Percentiles rank a stretch among this genome's conserved stretches.
These are phyloP conservation scores for Ptychodera flava DNA, from an alignment of 35 echinoderm and acorn worm species.

Conservation along the genomic window DNA sequence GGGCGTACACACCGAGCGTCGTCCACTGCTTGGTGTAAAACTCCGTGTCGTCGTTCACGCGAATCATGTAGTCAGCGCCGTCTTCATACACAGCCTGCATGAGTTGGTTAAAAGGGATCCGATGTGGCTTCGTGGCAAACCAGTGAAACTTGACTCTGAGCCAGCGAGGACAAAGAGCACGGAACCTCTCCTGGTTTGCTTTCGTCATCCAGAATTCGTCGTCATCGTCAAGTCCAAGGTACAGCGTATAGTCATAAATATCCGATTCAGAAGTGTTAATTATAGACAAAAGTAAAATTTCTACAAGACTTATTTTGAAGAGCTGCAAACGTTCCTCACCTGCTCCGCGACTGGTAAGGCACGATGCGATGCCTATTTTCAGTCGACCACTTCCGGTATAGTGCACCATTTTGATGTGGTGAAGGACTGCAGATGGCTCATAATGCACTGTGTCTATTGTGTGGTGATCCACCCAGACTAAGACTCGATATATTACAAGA, in stretches of 20 bases:
- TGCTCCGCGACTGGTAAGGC: neutral
- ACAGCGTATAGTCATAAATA: neutral
- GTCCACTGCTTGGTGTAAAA: neutral
- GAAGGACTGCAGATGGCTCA: too few relatives aligned
- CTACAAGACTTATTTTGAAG: neutral
- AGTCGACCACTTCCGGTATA: neutral
- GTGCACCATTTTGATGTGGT: too few relatives aligned
- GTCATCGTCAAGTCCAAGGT: neutral
- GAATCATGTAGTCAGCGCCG: neutral
- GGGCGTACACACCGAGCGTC: neutral
- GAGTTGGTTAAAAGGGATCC: neutral
- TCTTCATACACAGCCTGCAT: neutral
- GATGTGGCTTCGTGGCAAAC: neutral
- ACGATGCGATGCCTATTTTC: neutral
- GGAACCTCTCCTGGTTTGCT: neutral
- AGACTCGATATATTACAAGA: too few relatives aligned
- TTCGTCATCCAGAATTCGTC: neutral
- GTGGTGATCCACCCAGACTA: too few relatives aligned
- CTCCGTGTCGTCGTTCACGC: neutral
- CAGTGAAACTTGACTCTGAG: neutral
- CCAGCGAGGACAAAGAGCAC: neutral
- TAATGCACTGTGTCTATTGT: too few relatives aligned
- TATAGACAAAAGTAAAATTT: neutral
- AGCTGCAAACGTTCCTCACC: neutral
- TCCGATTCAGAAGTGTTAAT: neutral